These are phyloP conservation scores for Euplagia quadripunctaria DNA, from an alignment of 2,888 invertebrate species.

Conservation along the genomic window DNA sequence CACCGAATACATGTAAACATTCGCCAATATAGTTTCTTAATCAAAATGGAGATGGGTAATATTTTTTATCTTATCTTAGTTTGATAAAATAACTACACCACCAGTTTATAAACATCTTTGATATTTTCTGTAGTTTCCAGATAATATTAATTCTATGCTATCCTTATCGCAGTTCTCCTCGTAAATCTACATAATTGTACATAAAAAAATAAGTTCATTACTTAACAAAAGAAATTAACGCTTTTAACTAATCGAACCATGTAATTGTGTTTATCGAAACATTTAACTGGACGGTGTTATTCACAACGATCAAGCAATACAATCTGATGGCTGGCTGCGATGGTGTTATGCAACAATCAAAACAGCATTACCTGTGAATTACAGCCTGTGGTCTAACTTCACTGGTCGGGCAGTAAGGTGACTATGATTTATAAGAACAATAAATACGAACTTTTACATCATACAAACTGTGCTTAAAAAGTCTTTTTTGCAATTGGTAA, in stretches of 20 bases:
- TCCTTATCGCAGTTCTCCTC: too few species aligned
- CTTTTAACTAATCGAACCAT: conserved; percentile 3
- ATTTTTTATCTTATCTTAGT: too few species aligned
- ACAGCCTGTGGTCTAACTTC: conserved; percentile 66
- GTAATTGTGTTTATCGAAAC: conserved; percentile 17
- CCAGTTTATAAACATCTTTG: too few species aligned
- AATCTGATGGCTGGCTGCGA: conserved; percentile 18
- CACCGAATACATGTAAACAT: too few species aligned
- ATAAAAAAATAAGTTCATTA: not conserved
- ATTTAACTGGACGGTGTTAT: conserved; percentile 19
- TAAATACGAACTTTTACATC: not conserved
- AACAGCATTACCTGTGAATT: conserved; percentile 81
- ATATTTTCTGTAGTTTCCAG: too few species aligned
- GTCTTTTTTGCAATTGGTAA: too few species aligned
- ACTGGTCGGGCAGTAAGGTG: conserved; percentile 56
- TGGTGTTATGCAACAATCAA: conserved; percentile 49
- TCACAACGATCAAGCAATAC: conserved; percentile 16
- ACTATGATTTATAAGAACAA: conserved; percentile 51
- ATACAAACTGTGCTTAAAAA: not conserved
- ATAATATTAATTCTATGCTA: too few species aligned
- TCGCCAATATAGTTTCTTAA: too few species aligned
- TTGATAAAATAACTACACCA: too few species aligned
- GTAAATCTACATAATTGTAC: too few species aligned
- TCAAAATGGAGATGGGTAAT: too few species aligned
- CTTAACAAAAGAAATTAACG: not conserved